Base-by-base conservation (phyloP, 2,113 vertebrate genomes). In the Crotalus viridis region DNA sequence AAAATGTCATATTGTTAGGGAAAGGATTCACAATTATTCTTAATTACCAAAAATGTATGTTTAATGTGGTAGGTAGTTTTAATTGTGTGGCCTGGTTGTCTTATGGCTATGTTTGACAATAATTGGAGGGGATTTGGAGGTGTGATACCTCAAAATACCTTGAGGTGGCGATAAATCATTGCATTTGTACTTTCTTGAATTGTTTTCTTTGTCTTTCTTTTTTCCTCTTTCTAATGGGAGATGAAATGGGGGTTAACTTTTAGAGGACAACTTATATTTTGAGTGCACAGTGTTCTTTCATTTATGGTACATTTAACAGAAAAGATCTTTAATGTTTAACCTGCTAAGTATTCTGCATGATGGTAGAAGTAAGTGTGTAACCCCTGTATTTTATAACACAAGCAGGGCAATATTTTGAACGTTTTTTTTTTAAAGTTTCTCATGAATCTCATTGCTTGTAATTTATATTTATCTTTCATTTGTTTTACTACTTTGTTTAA, bases 151-250 rank as follows among this genome's bases (percentile, higher is more conserved):
- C 17, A 3, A 55, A 52, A 3, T 55, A 93, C 96, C 97, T 95
- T 95, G 91, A 93, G 97, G 90, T 97, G 97, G 97, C 96, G 94
- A 89, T 94, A 90, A 21, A 19, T 91, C 59, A 91, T 90, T 95
- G 51, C 12, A 59, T 89, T 90, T 94, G 0, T 91, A 9, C 21
- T 90, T 26, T 0, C 26, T 19, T 54, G 55, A 12, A 5, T n/a
- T 51, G 0, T 28, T 90, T 56, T 54, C 3, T 0, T 89, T 74
- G 13, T 17, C 54, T 64, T 43, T 89, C 12, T 33, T 48, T 28
- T 39, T 28, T 13, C 5, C 33, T 74, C 33, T 39, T 81, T 81
- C 69, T 33, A 90, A 86, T 15, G 22, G 51, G 43, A 87, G 54
- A 46, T 69, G 22, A 74, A 3, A 10, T 91, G 21, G 92, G 39